A percentile compares a stretch with the other conserved stretches of the same genome.
phyloP scores from a whole-genome alignment of 2,797 vertebrate genomes.

The Sebastes trivittatus region DNA sequence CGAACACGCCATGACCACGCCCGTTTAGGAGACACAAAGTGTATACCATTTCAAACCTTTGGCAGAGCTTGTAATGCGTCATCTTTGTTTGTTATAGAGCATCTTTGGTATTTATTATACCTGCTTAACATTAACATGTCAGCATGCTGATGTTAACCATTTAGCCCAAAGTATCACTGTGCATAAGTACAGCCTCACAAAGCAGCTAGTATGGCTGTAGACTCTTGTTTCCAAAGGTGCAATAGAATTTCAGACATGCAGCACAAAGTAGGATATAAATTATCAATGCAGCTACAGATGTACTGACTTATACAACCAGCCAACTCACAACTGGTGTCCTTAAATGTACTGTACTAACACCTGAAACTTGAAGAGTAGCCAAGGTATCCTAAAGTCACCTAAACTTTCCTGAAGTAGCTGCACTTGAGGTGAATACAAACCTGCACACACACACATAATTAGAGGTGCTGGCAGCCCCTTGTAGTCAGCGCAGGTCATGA shows the following conservation, averaged over 20 bases:
- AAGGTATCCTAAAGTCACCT: slow-evolving; percentile 1
- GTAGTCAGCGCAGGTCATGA: slow-evolving; percentile 21
- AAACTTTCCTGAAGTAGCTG: not conserved
- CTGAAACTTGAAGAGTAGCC: not conserved
- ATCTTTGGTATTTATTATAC: not conserved
- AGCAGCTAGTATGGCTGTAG: not conserved
- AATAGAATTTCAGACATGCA: not conserved
- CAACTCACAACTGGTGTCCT: not conserved
- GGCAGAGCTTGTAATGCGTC: too few species aligned
- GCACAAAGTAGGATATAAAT: not conserved
- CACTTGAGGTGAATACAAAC: slow-evolving; percentile 19
- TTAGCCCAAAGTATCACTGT: not conserved
- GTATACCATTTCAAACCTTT: too few species aligned
- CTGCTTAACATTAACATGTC: not conserved
- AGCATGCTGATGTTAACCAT: not conserved
- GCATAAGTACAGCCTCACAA: not conserved
- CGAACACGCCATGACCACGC: too few species aligned
- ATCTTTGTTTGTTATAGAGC: too few species aligned
- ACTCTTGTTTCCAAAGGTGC: not conserved
- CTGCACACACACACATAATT: slow-evolving; percentile 1
- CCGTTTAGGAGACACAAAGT: too few species aligned
- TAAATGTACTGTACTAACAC: not conserved
- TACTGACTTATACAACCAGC: not conserved
- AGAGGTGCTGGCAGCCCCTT: slow-evolving; percentile 7
- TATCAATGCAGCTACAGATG: not conserved